Evolutionary conservation across 2,888 invertebrate species (phyloP).

Genomic region (Tetragonula carbonaria): DNA sequence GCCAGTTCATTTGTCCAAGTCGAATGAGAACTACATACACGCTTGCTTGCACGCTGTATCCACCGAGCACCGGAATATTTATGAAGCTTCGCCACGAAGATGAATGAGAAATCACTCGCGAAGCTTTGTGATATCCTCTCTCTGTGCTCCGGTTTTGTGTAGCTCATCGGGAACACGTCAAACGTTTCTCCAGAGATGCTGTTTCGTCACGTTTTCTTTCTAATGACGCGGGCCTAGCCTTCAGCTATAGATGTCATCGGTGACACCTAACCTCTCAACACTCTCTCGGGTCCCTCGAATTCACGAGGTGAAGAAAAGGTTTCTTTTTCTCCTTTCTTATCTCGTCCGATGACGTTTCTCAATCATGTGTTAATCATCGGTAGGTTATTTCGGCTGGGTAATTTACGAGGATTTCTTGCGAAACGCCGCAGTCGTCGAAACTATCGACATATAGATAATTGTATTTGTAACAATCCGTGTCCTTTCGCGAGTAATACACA

Average conservation of each 20-base stretch:
- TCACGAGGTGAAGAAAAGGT: background rate
- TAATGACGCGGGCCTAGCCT: constrained; percentile 46
- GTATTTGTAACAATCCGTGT: no score
- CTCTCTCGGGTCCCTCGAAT: background rate
- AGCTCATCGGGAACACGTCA: constrained; percentile 58
- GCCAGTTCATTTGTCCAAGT: constrained; percentile 64
- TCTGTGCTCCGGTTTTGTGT: background rate
- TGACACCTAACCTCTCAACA: background rate
- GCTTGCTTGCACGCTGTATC: constrained; percentile 20
- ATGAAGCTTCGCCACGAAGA: constrained; percentile 58
- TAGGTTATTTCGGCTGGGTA: no score
- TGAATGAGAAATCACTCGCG: constrained; percentile 53
- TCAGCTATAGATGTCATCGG: constrained; percentile 10
- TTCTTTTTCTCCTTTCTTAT: no score
- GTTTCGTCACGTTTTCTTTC: constrained; percentile 45
- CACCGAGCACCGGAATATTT: constrained; percentile 61
- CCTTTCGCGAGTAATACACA: no score
- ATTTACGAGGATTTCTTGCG: no score
- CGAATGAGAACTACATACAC: constrained; percentile 36
- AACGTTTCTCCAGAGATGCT: constrained; percentile 41
- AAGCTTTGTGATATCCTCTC: constrained; percentile 41
- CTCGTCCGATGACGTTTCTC: background rate
- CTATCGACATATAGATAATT: no score
- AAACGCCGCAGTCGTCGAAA: no score
- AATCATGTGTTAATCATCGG: background rate